Conservation (phyloP, 2,797 vertebrate genomes). For the Helostoma temminkii region DNA sequence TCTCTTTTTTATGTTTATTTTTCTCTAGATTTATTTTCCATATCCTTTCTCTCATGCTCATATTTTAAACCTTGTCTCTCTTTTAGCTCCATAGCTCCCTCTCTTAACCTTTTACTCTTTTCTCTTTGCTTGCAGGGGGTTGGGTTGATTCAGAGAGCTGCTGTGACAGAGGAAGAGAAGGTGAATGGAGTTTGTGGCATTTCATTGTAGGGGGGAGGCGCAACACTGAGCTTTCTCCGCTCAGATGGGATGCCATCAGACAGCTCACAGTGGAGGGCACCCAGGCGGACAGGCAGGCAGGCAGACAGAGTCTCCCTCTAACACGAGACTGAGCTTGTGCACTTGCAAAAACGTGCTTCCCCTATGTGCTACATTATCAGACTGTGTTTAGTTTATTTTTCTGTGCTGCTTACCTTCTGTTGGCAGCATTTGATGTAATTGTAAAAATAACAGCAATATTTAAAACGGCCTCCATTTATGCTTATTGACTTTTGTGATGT, state of each 20-base stretch:
- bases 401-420: too few species aligned
- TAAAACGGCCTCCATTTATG: too few species aligned
- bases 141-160: slow-evolving; percentile 51
- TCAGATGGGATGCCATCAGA: slow-evolving; percentile 55
- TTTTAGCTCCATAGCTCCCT: slow-evolving; percentile 10
- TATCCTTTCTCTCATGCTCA: not conserved
- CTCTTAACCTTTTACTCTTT: slow-evolving; percentile 6
- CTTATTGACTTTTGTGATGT: not conserved
- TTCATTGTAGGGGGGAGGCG: slow-evolving; percentile 31
- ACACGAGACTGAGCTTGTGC: slow-evolving; percentile 29
- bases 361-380: not conserved
- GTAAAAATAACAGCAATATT: not conserved
- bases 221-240: slow-evolving; percentile 12
- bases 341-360: slow-evolving; percentile 6
- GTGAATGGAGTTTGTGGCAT: slow-evolving; percentile 63
- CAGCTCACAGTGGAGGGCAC: slow-evolving; percentile 44
- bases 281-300: slow-evolving; percentile 44
- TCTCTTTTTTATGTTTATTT: not conserved
- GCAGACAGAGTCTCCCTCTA: slow-evolving; percentile 34
- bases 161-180: slow-evolving; percentile 42
- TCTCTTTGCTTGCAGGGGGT: slow-evolving; percentile 7
- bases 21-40: not conserved
- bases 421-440: not conserved
- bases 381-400: not conserved
- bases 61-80: not conserved